These are phyloP conservation scores for Acanthosoma haemorrhoidale DNA, from an alignment of 2,888 invertebrate genomes.

Conservation along the genomic window DNA sequence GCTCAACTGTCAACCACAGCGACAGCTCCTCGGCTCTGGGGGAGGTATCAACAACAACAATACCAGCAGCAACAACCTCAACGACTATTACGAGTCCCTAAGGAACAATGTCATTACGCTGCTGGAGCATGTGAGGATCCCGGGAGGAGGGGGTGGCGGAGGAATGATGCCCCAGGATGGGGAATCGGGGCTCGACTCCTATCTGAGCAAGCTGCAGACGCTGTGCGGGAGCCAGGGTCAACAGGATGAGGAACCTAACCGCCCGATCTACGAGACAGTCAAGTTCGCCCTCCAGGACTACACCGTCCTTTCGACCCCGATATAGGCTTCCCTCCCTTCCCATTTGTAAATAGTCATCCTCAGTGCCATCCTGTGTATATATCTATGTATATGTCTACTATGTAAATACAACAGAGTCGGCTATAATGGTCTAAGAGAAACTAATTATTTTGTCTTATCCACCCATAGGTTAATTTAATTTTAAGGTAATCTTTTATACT, in stretches of 20 bases:
- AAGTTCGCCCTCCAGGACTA: slow-evolving; percentile 89
- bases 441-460: slow-evolving; percentile 7
- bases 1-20: slow-evolving; percentile 13
- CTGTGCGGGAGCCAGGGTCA: slow-evolving; percentile 56
- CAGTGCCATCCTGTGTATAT: neutral
- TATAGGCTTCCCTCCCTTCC: slow-evolving; percentile 32
- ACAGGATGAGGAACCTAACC: slow-evolving; percentile 57
- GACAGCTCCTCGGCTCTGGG: neutral
- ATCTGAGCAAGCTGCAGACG: slow-evolving; percentile 85
- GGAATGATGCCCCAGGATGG: slow-evolving; percentile 37
- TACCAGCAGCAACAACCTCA: slow-evolving; percentile 64
- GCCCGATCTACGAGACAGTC: slow-evolving; percentile 83
- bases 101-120: slow-evolving; percentile 87
- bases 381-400: slow-evolving; percentile 21
- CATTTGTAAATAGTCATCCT: slow-evolving; percentile 11
- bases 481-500: neutral
- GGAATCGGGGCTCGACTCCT: slow-evolving; percentile 83
- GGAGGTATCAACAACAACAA: neutral
- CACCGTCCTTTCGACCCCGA: slow-evolving; percentile 77
- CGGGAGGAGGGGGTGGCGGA: slow-evolving; percentile 57
- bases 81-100: slow-evolving; percentile 88
- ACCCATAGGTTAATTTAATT: neutral
- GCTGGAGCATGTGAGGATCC: slow-evolving; percentile 82
- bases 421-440: no score
- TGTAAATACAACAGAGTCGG: slow-evolving; percentile 24